Evolutionary conservation across 2,797 vertebrate species (phyloP).

Genomic region (Myotis planiceps): DNA sequence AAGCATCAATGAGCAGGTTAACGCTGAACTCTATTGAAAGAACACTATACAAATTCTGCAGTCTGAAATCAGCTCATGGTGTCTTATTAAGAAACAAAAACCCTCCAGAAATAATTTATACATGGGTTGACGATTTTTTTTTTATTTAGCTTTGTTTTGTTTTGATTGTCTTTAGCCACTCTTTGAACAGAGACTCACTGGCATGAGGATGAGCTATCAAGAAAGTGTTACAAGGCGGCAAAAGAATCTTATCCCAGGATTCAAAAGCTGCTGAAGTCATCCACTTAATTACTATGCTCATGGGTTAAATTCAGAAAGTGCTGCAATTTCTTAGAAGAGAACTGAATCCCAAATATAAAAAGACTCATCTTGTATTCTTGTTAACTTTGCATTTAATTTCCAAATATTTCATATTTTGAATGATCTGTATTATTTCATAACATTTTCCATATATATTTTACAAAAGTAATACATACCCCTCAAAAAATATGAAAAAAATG

Average conservation of each 20-base stretch:
- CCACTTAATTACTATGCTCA: slow-evolving; percentile 44
- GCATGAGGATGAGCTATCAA: background rate
- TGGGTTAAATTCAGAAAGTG: slow-evolving; percentile 29
- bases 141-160: background rate
- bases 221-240: background rate
- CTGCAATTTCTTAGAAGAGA: slow-evolving; percentile 7
- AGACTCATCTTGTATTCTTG: background rate
- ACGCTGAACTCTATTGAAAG: background rate
- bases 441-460: background rate
- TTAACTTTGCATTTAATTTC: background rate
- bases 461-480: background rate
- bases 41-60: background rate
- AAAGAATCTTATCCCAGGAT: background rate
- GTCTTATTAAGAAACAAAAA: background rate
- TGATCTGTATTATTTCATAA: background rate
- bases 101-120: background rate
- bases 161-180: background rate
- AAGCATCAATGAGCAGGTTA: background rate
- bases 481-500: background rate
- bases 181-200: background rate
- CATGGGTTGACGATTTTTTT: background rate
- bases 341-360: background rate
- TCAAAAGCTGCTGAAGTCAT: background rate
- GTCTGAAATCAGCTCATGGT: background rate
- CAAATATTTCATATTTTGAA: slow-evolving; percentile 10